These are phyloP conservation scores for Agrotis ipsilon DNA, from an alignment of 2,888 invertebrate species.

Conservation along the genomic window DNA sequence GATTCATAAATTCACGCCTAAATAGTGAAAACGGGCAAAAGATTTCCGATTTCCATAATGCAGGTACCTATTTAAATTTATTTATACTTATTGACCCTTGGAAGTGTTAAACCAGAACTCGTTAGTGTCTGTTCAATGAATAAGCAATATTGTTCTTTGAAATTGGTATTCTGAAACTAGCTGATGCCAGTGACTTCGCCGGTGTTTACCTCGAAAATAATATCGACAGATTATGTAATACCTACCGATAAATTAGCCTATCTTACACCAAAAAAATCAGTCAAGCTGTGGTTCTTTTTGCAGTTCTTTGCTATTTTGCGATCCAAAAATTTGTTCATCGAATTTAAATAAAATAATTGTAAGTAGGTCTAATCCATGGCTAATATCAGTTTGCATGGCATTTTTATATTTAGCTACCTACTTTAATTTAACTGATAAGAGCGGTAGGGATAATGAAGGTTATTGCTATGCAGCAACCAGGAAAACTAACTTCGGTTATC, in stretches of 20 bases:
- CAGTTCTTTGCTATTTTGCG: no score
- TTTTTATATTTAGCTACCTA: slow-evolving; percentile 6
- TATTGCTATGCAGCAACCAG: slow-evolving; percentile 16
- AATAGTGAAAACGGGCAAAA: not conserved
- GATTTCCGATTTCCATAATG: not conserved
- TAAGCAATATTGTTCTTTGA: not conserved
- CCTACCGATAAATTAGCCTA: no score
- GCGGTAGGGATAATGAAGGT: not conserved
- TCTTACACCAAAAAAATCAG: no score
- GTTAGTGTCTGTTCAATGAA: not conserved
- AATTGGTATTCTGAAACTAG: not conserved
- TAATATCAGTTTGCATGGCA: not conserved
- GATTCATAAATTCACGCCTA: no score
- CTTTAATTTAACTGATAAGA: slow-evolving; percentile 4
- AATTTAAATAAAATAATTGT: not conserved
- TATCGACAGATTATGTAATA: no score
- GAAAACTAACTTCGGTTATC: slow-evolving; percentile 20
- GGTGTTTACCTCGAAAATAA: no score
- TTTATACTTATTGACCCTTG: slow-evolving; percentile 4
- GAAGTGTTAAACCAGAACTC: not conserved
- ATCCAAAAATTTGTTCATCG: not conserved
- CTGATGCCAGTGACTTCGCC: no score
- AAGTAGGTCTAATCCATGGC: not conserved
- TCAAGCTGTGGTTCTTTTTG: no score
- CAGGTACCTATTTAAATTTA: slow-evolving; percentile 4